phyloP scores from a whole-genome alignment of 2,888 invertebrate genomes.

The Nemapogon koenigi region DNA sequence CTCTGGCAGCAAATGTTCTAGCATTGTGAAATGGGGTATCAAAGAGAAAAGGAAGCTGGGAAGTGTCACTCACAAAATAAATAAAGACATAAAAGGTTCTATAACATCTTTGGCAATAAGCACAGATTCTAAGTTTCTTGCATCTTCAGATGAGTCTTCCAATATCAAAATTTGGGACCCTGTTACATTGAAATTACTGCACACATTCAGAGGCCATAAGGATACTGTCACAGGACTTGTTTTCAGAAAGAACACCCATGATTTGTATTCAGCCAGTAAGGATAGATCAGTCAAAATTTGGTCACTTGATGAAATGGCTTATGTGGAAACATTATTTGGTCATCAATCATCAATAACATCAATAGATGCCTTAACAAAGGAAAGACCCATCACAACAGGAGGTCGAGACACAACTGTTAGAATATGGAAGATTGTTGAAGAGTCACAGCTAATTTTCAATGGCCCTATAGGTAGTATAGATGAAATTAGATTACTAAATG shows the following conservation, averaged over 20 bases:
- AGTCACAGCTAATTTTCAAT: conserved; percentile 94
- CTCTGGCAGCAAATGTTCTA: conserved; percentile 88
- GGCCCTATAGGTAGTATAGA: conserved; percentile 84
- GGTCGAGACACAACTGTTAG: conserved; percentile 86
- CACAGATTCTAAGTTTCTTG: conserved; percentile 82
- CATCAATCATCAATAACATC: conserved; percentile 88
- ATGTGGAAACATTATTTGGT: conserved; percentile 94
- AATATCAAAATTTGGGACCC: conserved; percentile 87
- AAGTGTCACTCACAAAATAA: conserved; percentile 53
- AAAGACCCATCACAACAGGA: conserved; percentile 88
- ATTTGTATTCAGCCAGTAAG: conserved; percentile 80
- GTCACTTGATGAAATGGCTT: conserved; percentile 95
- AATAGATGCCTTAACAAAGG: conserved; percentile 86
- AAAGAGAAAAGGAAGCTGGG: conserved; percentile 68
- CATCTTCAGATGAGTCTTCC: conserved; percentile 57
- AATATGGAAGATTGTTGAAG: conserved; percentile 97
- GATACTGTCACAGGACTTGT: conserved; percentile 76
- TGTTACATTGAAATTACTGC: conserved; percentile 74
- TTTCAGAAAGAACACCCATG: conserved; percentile 86
- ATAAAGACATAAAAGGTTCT: conserved; percentile 44
- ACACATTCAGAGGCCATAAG: conserved; percentile 83
- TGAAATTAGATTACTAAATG: conserved; percentile 87
- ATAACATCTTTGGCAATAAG: conserved; percentile 76
- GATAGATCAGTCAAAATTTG: conserved; percentile 91
- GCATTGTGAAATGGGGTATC: conserved; percentile 85